Conservation (phyloP, 2,113 vertebrate species). For the Gnathonemus longibarbis region DNA sequence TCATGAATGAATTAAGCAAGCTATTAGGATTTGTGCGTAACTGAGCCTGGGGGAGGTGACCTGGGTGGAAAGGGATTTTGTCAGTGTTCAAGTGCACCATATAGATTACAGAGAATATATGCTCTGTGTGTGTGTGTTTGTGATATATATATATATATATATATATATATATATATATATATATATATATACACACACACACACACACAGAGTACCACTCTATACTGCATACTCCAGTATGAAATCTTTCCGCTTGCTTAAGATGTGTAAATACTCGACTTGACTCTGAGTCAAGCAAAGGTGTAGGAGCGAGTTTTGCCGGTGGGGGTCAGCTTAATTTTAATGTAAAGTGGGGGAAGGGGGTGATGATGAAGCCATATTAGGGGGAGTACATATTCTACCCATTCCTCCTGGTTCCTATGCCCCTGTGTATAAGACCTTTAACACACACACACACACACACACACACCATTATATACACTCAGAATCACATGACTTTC, state of each 20-base stretch:
- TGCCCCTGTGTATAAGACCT: background rate
- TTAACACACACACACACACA: background rate
- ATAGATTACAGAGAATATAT: background rate
- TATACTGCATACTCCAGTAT: background rate
- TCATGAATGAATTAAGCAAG: conserved; percentile 20
- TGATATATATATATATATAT: too few relatives aligned
- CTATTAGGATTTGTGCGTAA: background rate
- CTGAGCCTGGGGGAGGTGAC: background rate
- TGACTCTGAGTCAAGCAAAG: background rate
- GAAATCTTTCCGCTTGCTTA: background rate
- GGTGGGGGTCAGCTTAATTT: background rate
- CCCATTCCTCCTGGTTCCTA: background rate
- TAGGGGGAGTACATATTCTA: background rate
- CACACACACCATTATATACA: background rate
- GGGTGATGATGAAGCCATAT: background rate
- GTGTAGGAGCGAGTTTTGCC: background rate
- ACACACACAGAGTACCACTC: too few relatives aligned
- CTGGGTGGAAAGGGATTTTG: background rate
- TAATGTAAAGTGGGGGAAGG: background rate
- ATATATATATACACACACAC: too few relatives aligned
- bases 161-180: too few relatives aligned
- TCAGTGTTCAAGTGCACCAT: background rate
- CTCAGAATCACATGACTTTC: background rate
- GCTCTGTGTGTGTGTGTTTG: background rate
- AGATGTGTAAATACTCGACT: background rate